These are phyloP conservation scores for Dreissena polymorpha DNA, from an alignment of 1,140 invertebrate genomes.

Conservation along the genomic window DNA sequence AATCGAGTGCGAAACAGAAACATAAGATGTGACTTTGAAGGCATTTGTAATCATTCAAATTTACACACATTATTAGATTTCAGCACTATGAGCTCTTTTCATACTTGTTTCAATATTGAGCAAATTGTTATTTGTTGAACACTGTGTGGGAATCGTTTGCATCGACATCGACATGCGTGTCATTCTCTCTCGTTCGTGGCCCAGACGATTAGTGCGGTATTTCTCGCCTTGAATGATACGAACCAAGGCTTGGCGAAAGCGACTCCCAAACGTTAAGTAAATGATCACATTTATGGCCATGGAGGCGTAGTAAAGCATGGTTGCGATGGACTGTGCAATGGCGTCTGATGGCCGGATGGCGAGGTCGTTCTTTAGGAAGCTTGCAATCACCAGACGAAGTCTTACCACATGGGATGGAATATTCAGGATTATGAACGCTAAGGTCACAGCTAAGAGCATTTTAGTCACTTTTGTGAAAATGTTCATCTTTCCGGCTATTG, in stretches of 20 bases:
- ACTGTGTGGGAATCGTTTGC: too few relatives aligned
- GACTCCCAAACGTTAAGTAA: conserved; percentile 82
- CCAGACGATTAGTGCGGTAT: too few relatives aligned
- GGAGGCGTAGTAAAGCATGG: conserved; percentile 87
- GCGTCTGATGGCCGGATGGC: conserved; percentile 15
- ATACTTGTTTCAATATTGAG: too few relatives aligned
- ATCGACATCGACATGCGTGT: too few relatives aligned
- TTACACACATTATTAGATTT: too few relatives aligned
- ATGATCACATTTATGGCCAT: conserved; percentile 92
- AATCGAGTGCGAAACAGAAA: too few relatives aligned
- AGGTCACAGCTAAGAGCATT: conserved; percentile 90
- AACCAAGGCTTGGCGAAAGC: conserved; percentile 47
- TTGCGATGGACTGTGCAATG: conserved; percentile 82
- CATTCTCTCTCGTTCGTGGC: too few relatives aligned
- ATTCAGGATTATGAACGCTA: conserved; percentile 89
- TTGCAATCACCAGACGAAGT: conserved; percentile 69
- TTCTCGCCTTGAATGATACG: too few relatives aligned
- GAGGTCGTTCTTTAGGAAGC: conserved; percentile 28
- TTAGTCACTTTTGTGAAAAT: conserved; percentile 88
- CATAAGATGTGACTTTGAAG: too few relatives aligned
- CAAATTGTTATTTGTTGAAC: too few relatives aligned
- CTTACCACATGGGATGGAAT: conserved; percentile 83
- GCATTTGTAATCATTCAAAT: too few relatives aligned
- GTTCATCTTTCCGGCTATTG: conserved; percentile 5
- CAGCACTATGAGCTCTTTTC: too few relatives aligned